These are phyloP conservation scores for Aleiodes testaceus DNA, from an alignment of 2,888 invertebrate genomes.

Conservation along the genomic window DNA sequence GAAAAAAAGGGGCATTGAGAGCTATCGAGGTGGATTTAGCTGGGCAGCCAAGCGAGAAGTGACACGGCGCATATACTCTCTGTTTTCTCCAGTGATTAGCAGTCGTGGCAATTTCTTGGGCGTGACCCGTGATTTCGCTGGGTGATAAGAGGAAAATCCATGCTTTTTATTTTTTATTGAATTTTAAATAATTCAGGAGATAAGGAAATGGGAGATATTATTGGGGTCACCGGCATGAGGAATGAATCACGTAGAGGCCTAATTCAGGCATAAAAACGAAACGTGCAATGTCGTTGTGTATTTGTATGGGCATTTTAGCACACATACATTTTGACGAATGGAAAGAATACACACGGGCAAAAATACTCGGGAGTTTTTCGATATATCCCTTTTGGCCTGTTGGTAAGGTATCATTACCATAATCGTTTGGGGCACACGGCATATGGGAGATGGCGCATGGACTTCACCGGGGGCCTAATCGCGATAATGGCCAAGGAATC, in stretches of 20 bases:
- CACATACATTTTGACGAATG: not conserved
- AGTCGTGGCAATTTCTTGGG: slow-evolving; percentile 43
- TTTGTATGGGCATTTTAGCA: slow-evolving; percentile 66
- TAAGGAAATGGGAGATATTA: not conserved
- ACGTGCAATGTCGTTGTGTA: slow-evolving; percentile 53
- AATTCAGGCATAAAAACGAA: slow-evolving; percentile 25
- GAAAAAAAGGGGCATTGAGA: slow-evolving; percentile 53
- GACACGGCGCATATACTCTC: slow-evolving; percentile 53
- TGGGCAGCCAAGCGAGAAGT: slow-evolving; percentile 65
- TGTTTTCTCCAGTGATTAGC: slow-evolving; percentile 38
- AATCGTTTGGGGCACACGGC: slow-evolving; percentile 61
- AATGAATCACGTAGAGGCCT: slow-evolving; percentile 31
- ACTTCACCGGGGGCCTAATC: slow-evolving; percentile 65
- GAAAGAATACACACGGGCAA: slow-evolving; percentile 1
- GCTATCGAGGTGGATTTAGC: slow-evolving; percentile 55
- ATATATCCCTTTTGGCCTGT: slow-evolving; percentile 54
- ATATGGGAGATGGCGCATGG: slow-evolving; percentile 59
- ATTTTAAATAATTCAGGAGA: too few relatives aligned
- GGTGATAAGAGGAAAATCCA: slow-evolving; percentile 27
- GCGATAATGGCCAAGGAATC: slow-evolving; percentile 68
- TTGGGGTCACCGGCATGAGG: slow-evolving; percentile 14
- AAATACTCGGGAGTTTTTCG: slow-evolving; percentile 57
- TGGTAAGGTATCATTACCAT: slow-evolving; percentile 70
- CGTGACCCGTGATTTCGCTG: slow-evolving; percentile 24
- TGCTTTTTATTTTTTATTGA: too few relatives aligned